phyloP scores from a whole-genome alignment of 1,140 invertebrate species.

The Drosophila cardini region DNA sequence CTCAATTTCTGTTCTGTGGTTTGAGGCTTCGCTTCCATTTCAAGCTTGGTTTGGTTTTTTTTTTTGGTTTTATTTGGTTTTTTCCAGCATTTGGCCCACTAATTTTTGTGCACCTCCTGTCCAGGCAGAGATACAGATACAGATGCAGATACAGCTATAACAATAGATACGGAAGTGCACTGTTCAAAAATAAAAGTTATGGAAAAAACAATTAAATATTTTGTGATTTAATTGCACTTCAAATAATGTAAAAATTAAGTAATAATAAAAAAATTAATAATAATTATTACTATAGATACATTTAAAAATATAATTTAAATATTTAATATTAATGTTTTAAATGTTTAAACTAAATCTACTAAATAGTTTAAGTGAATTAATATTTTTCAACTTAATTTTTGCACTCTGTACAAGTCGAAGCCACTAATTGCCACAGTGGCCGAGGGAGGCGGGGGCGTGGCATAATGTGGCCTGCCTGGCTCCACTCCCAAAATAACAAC shows the following conservation, averaged over 20 bases:
- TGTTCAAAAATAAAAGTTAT: too few relatives aligned
- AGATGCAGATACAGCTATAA: neutral
- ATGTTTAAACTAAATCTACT: too few relatives aligned
- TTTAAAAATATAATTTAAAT: too few relatives aligned
- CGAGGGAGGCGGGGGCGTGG: constrained; percentile 29
- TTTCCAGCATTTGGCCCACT: constrained; percentile 57
- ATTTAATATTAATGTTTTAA: too few relatives aligned
- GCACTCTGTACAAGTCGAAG: constrained; percentile 45
- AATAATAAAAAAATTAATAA: too few relatives aligned
- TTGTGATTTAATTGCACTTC: too few relatives aligned
- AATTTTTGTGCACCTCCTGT: constrained; percentile 75
- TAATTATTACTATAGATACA: too few relatives aligned
- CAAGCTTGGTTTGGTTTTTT: constrained; percentile 28
- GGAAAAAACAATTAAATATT: too few relatives aligned
- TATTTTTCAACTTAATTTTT: too few relatives aligned
- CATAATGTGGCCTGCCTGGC: constrained; percentile 17
- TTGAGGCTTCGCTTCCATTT: constrained; percentile 15
- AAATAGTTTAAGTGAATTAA: too few relatives aligned
- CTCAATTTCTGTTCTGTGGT: constrained; percentile 42
- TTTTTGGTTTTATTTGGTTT: too few relatives aligned
- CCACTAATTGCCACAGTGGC: constrained; percentile 67
- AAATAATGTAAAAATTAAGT: too few relatives aligned
- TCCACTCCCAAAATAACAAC: constrained; percentile 44
- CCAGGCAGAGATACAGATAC: constrained; percentile 22
- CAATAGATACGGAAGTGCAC: neutral